These are phyloP conservation scores for Pachydiplax longipennis DNA, from an alignment of 2,888 invertebrate genomes.

Conservation along the genomic window DNA sequence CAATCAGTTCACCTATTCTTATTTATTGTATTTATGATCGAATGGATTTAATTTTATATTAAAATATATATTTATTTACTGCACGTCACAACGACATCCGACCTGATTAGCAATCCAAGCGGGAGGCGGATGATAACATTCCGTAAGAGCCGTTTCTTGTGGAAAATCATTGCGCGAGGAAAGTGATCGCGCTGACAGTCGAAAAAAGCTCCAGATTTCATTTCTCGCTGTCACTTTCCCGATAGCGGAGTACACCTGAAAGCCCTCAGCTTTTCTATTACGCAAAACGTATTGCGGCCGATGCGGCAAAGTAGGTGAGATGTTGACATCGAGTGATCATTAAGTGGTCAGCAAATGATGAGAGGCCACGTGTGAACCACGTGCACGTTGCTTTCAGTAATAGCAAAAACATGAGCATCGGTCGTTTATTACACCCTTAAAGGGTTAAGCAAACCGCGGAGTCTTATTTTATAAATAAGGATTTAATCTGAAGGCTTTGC, in stretches of 20 bases:
- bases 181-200: neutral
- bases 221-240: neutral
- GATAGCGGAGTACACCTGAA: conserved; percentile 18
- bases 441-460: neutral
- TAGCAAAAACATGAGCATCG: neutral
- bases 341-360: neutral
- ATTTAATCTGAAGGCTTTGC: neutral
- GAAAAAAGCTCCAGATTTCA: neutral
- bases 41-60: too few species aligned
- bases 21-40: too few species aligned
- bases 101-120: too few species aligned
- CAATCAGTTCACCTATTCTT: too few species aligned
- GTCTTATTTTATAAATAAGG: conserved; percentile 44
- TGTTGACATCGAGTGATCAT: conserved; percentile 12
- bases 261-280: conserved; percentile 34
- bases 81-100: too few species aligned
- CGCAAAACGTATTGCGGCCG: conserved; percentile 25
- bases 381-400: neutral
- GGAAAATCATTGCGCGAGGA: neutral
- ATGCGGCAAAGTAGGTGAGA: conserved; percentile 10
- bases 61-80: too few species aligned
- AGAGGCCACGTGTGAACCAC: neutral
- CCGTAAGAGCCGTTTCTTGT: too few species aligned
- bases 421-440: neutral
- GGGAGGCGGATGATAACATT: too few species aligned